These are phyloP conservation scores for Alca torda DNA, from an alignment of 2,797 vertebrate species.

Conservation along the genomic window DNA sequence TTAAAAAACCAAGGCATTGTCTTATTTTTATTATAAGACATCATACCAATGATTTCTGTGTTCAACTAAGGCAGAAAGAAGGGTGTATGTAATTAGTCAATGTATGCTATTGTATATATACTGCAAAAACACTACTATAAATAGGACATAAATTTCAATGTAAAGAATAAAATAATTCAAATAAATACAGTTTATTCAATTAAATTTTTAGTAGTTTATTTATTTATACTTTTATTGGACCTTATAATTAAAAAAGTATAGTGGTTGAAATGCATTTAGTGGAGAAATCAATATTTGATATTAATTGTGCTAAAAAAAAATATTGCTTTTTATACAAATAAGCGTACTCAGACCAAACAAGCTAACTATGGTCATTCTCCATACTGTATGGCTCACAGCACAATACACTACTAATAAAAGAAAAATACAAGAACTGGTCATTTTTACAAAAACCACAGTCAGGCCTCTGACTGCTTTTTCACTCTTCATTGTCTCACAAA, in stretches of 20 bases:
- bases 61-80: not conserved
- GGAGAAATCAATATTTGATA: not conserved
- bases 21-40: not conserved
- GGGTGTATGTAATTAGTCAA: not conserved
- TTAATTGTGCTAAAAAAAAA: not conserved
- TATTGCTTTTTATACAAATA: not conserved
- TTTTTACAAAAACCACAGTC: not conserved
- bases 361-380: not conserved
- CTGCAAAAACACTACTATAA: not conserved
- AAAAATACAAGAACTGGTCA: not conserved
- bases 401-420: not conserved
- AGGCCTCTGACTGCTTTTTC: not conserved
- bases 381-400: not conserved
- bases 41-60: conserved; percentile 1
- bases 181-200: not conserved
- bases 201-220: not conserved
- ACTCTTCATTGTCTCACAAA: not conserved
- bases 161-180: not conserved
- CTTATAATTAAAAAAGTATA: not conserved
- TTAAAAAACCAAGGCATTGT: not conserved
- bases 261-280: not conserved
- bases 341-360: not conserved
- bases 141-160: not conserved
- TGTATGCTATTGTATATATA: not conserved
- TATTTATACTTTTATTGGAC: not conserved